Evolutionary conservation across 2,797 vertebrate genomes (phyloP).

Genomic region (Clarias pachynema): DNA sequence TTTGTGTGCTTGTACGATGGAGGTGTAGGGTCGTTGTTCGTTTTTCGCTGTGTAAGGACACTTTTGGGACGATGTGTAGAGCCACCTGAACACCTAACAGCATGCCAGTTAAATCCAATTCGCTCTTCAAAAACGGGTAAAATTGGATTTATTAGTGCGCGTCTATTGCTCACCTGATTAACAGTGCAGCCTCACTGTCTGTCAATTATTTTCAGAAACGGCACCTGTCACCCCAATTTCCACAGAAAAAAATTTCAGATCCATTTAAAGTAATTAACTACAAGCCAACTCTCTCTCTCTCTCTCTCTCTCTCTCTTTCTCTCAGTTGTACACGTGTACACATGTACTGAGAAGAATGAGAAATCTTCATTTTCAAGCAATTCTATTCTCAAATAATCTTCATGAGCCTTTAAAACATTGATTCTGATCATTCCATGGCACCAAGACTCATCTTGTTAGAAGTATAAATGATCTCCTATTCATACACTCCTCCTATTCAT

Average conservation of each 20-base stretch:
- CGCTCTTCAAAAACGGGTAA: background rate
- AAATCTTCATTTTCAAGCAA: background rate
- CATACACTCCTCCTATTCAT: background rate
- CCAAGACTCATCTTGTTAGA: background rate
- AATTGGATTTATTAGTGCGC: background rate
- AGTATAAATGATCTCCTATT: background rate
- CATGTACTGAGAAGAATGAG: background rate
- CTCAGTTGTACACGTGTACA: background rate
- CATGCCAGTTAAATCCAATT: background rate
- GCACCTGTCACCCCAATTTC: background rate
- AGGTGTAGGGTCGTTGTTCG: too few relatives aligned
- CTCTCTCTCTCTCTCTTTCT: background rate
- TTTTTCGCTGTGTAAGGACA: too few relatives aligned
- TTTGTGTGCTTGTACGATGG: too few relatives aligned
- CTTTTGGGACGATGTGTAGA: background rate
- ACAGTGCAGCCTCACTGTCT: background rate
- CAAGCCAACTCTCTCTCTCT: background rate
- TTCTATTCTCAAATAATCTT: background rate
- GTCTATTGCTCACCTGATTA: slow-evolving; percentile 4
- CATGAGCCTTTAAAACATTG: background rate
- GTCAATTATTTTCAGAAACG: background rate
- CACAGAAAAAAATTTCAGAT: background rate
- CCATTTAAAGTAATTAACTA: background rate
- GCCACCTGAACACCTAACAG: background rate
- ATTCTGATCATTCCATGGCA: background rate